Base-by-base conservation (phyloP, 2,113 vertebrate species). In the Cyanistes caeruleus region DNA sequence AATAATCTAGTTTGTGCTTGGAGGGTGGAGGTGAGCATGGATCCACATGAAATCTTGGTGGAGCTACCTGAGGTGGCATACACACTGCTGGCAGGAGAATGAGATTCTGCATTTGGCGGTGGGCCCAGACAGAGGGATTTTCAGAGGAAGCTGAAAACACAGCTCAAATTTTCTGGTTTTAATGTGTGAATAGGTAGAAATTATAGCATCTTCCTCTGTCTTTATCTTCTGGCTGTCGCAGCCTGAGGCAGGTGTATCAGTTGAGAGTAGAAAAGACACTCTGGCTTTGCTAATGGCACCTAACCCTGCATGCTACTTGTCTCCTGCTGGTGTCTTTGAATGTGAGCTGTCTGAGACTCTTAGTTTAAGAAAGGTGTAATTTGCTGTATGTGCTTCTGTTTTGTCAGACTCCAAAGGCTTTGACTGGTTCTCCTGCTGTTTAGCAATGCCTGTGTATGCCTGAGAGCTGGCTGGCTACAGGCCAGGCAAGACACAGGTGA, bases 381-480 rank as follows among this genome's bases (percentile, higher is more conserved):
- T 90, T 94, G 24, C 73, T 89, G 7, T 92, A 7, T 67, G 59
- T 72, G 59, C 68, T 37, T 59, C 51, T 91, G 64, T 89, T 89
- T 80, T 92, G 77, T 78, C n/a, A 70, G 75, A 31, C 73, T 89
- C 41, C 0, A 1, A 76, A 85, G 77, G 69, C 62, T 37, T 84
- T 81, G 82, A 33, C 74, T 93, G 83, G 69, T 90, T 95, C 86
- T 91, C 43, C 90, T 94, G 68, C 92, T 93, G 76, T 90, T 92
- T 78, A 87, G 90, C 79, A 90, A 75, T 90, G 88, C 74, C 28
- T 93, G 27, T 88, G 56, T 90, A 77, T 93, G 82, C 70, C 76
- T 93, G 76, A 55, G 82, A 84, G 73, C 56, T 75, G 79, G 33
- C 90, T 93, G 95, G 95, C 90, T 86, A 7, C 28, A n/a, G 48